Evolutionary conservation across 2,113 vertebrate genomes (phyloP), one percentile per base, ranked within the genome.

Genomic region (Spilogale gracilis): DNA sequence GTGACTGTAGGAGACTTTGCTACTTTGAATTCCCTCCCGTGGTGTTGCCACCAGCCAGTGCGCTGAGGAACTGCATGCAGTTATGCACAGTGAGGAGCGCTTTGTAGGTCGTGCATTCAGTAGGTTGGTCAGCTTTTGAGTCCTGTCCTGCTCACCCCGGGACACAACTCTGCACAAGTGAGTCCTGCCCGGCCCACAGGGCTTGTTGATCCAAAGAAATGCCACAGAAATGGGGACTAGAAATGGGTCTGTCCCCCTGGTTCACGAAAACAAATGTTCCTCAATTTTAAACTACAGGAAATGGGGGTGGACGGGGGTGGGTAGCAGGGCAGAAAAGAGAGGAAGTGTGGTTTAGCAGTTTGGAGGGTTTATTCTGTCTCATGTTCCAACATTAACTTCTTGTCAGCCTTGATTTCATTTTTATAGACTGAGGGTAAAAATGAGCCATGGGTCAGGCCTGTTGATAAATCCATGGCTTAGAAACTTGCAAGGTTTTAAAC

Each of bases 321-420:
- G 67, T 0, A 38, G 32, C 65, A 0, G 27, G 54, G 14, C 61
- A 12, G 84, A 74, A 32, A 80, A 80, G 94, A 91, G 52, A 93
- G 89, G 87, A 96, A 88, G 76, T 92, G 65, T 56, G 54, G 73
- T 17, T 92, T 90, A 12, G 91, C 91, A 79, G 48, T 45, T 12
- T 61, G 50, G 67, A 74, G 71, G 73, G 2, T 13, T 67, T 78
- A 3, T 52, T 97, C 23, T 60, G 21, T 56, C 74, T 94, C 58
- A 5, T 1, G 32, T 52, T 88, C 52, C 18, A 38, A 5, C n/a
- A n/a, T 52, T 63, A 69, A 61, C 50, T 38, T 78, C 67, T 94
- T 76, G 8, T 80, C 45, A 27, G 18, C 71, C n/a, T 91, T 52
- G 76, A 52, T 87, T 82, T 84, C 45, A 12, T 32, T 45, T 56